Evolutionary conservation across 2,113 vertebrate genomes (phyloP).

Genomic region (Otocyon megalotis): DNA sequence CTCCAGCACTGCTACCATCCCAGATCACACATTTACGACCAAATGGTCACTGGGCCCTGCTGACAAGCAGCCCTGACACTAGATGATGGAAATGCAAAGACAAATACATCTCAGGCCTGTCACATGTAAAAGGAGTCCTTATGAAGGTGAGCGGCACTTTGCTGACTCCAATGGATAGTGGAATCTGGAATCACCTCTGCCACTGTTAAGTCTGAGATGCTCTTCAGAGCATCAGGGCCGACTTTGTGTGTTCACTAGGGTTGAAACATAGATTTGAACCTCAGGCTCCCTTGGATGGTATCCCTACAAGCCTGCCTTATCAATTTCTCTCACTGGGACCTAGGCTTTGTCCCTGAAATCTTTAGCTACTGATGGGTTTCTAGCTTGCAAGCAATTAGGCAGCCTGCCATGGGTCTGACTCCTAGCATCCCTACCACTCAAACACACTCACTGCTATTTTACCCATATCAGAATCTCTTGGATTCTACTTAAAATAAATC

Average conservation of each 20-base stretch:
- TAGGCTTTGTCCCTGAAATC: not conserved
- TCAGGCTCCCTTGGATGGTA: not conserved
- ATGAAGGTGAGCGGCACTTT: not conserved
- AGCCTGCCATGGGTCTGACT: not conserved
- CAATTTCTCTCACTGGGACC: not conserved
- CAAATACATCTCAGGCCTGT: not conserved
- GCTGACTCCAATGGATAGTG: not conserved
- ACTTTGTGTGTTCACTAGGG: not conserved
- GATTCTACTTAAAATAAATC: not conserved
- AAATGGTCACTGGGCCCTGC: no score
- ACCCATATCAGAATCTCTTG: not conserved
- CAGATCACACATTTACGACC: not conserved
- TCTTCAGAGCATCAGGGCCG: rapidly evolving
- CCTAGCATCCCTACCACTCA: not conserved
- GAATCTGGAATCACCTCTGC: not conserved
- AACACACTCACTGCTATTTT: not conserved
- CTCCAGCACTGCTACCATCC: not conserved
- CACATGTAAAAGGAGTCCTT: not conserved
- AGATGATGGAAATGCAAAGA: not conserved
- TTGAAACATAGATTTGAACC: not conserved
- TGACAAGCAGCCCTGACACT: not conserved
- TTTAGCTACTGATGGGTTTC: not conserved
- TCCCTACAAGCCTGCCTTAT: not conserved
- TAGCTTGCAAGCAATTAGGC: not conserved
- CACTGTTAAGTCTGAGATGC: not conserved